Percentiles rank a stretch among this genome's conserved stretches.
Conservation (phyloP, 2,888 invertebrate species). For the Netelia fuscicornis region DNA sequence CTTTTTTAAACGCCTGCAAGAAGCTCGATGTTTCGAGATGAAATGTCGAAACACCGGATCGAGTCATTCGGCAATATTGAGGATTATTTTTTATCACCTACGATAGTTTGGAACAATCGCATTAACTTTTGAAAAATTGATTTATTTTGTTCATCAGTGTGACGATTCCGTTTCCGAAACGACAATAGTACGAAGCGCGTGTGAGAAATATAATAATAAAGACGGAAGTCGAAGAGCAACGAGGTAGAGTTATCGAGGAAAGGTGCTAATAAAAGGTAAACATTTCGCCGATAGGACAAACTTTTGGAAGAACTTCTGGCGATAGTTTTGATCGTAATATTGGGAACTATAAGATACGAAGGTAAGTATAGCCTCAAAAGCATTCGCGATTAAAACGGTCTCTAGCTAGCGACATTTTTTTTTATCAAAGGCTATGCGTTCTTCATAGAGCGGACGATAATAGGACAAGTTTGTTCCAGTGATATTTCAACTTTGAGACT, state of each 20-base stretch:
- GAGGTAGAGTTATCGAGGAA: not conserved
- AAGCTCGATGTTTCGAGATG: too few relatives aligned
- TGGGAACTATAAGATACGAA: not conserved
- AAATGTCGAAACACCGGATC: not conserved
- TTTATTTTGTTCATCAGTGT: not conserved
- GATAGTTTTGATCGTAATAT: not conserved
- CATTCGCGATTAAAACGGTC: not conserved
- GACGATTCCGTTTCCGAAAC: not conserved
- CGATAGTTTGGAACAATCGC: not conserved
- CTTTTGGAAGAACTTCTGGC: constrained; percentile 3
- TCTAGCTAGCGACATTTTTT: not conserved
- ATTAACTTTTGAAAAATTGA: not conserved
- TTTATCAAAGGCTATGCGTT: not conserved
- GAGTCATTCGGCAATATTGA: not conserved
- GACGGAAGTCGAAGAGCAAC: not conserved
- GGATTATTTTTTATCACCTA: not conserved
- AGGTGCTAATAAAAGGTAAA: not conserved
- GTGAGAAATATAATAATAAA: not conserved
- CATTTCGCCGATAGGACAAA: not conserved
- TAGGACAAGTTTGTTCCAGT: not conserved
- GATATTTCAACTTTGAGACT: not conserved
- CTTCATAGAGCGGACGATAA: not conserved
- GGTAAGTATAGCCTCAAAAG: not conserved
- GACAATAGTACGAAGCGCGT: not conserved
- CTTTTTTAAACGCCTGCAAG: too few relatives aligned